A percentile compares a stretch with the other conserved stretches of the same genome.
phyloP scores from a whole-genome alignment of 2,888 invertebrate species.

The Hydrotaea cyrtoneurina region DNA sequence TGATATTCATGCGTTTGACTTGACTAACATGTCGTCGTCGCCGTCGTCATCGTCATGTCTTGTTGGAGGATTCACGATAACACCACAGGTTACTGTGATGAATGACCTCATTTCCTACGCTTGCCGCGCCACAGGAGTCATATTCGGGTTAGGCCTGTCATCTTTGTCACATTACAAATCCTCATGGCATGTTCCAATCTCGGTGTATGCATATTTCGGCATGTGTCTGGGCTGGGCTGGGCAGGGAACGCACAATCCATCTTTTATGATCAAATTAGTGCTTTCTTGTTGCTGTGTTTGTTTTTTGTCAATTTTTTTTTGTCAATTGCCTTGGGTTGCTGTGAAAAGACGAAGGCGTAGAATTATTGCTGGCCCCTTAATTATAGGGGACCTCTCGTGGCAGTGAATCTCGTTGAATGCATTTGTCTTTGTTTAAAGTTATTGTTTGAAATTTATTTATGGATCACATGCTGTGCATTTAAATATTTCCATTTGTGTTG shows the following conservation, averaged over 20 bases:
- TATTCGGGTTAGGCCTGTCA: background rate
- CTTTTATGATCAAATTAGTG: slow-evolving; percentile 42
- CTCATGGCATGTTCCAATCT: background rate
- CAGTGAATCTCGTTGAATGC: background rate
- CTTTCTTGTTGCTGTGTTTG: slow-evolving; percentile 26
- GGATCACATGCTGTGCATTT: slow-evolving; percentile 44
- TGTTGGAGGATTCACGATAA: slow-evolving; percentile 33
- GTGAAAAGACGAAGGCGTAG: slow-evolving; percentile 44
- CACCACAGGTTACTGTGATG: slow-evolving; percentile 51
- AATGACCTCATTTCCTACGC: slow-evolving; percentile 44
- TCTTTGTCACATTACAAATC: slow-evolving; percentile 6
- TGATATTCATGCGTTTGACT: background rate
- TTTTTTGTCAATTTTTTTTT: slow-evolving; percentile 25
- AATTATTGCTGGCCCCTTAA: slow-evolving; percentile 42
- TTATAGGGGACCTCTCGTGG: slow-evolving; percentile 21
- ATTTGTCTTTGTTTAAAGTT: background rate
- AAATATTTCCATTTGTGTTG: slow-evolving; percentile 30
- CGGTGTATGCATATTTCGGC: background rate
- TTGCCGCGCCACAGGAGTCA: slow-evolving; percentile 56
- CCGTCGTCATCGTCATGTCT: no score
- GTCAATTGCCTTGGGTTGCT: slow-evolving; percentile 40
- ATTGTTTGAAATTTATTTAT: background rate
- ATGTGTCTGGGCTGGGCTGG: background rate
- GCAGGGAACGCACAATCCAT: background rate
- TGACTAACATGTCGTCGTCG: background rate